Evolutionary conservation across 2,888 invertebrate species (phyloP), one percentile per base, ranked within the genome.

Genomic region (Acleris cristana): DNA sequence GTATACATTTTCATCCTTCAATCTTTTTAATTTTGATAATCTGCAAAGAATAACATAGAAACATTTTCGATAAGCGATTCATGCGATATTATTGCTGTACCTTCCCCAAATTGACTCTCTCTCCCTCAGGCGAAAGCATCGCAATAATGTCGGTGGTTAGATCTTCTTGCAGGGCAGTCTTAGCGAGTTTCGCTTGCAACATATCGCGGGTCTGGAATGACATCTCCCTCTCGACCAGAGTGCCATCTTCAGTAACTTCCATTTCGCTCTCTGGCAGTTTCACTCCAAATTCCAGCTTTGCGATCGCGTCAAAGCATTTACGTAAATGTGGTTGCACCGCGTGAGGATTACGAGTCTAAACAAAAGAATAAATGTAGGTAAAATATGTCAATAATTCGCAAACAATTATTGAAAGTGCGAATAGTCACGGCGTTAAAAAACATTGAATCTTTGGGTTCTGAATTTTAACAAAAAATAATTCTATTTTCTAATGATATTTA

Each of bases 111-210:
- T 94, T 93, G 5, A 98, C 95, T 71, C 95, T 94, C 82, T 98
- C 98, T 19, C 96, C 96, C 88, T 98, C 98, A 0, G 98, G 98
- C 14, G 98, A 98, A 3, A 98, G 92, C 96, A 98, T 98, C 0
- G 97, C 97, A 21, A 96, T 83, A 40, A 98, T 98, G 79, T 98
- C 98, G 14, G 96, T 97, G 0, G 96, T 97, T 16, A 95, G 80
- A 34, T 95, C 91, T 30, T 92, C 90, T 0, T 85, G 84, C 54
- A 81, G 85, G 2, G 90, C 90, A 1, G 83, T 82, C 70, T 86
- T 87, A 1, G 89, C 89, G 4, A 92, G 77, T 53, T 83, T 85
- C 0, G 91, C 92, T 70, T 92, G 92, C 44, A 92, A 72, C 74
- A 79, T 83, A 71, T 87, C 90, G 71, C 86, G 81, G 1, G 90